Conservation (phyloP, 2,888 invertebrate species). For the Drosophila yooni region DNA sequence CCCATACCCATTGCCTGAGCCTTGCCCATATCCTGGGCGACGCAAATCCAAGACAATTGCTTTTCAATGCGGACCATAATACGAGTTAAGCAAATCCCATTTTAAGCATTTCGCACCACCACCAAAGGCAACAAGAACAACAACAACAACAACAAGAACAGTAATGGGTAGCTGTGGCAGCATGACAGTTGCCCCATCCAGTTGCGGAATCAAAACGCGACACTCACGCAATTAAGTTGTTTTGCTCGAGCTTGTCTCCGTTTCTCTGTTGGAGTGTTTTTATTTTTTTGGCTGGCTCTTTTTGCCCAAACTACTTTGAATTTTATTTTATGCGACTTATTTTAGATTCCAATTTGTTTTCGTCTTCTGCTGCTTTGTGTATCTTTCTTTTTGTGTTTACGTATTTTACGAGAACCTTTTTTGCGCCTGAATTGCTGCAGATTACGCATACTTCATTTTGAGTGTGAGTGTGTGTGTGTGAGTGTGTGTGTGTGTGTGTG, state of each 20-base stretch:
- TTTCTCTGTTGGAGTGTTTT: conserved; percentile 23
- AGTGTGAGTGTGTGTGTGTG: conserved; percentile 14
- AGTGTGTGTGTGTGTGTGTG: conserved; percentile 30
- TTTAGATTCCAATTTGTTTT: conserved; percentile 48
- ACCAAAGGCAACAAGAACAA: conserved; percentile 26
- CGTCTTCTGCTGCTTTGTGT: conserved; percentile 34
- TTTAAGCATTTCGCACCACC: conserved; percentile 72
- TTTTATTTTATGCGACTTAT: conserved; percentile 62
- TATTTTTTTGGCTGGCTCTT: conserved; percentile 26
- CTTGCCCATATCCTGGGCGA: conserved; percentile 23
- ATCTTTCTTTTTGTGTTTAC: conserved; percentile 56
- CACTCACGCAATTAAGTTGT: conserved; percentile 82
- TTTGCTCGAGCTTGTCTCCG: conserved; percentile 38
- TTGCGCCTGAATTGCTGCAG: conserved; percentile 80
- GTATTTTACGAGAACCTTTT: conserved; percentile 72
- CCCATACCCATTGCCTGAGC: not conserved
- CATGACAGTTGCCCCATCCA: conserved; percentile 23
- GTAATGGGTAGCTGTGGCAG: conserved; percentile 2
- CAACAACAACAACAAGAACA: conserved; percentile 10
- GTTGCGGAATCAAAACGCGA: conserved; percentile 69
- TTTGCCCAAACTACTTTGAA: conserved; percentile 70
- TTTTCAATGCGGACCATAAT: conserved; percentile 72
- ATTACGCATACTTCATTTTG: conserved; percentile 73
- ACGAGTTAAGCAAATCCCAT: conserved; percentile 57
- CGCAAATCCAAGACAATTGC: conserved; percentile 82